Evolutionary conservation across 2,888 invertebrate genomes (phyloP), one percentile per base, ranked within the genome.

Genomic region (Podotricha telesiphe): DNA sequence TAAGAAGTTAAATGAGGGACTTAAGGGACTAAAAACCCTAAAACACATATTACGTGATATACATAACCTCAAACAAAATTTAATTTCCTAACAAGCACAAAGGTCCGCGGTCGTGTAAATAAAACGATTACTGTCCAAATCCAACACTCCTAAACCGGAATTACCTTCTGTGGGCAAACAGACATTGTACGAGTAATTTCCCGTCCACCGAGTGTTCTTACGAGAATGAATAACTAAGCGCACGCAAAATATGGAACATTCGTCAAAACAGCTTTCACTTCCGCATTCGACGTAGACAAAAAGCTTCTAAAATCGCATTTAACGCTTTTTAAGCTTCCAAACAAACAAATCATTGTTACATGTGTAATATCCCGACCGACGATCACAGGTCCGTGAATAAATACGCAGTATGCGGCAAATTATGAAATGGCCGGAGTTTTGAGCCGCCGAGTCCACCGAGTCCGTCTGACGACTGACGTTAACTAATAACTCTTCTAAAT

Each of bases 311-410:
- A 28, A 8, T 59, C n/a, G 15, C 10, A 22, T 45, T 59, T 59
- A 45, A 59, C 45, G 28, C 45, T 59, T 59, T 59, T 59, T 59
- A 47, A 59, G 59, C 59, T 45, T 59, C n/a, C n/a, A 45, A 58
- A 45, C 22, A 59, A 59, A 59, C 59, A 59, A 28, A 59, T 59
- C 45, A 45, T 59, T 59, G 28, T 59, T 37, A 87, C 88, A 89
- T 87, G 88, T 88, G 91, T 89, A 89, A 89, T 88, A 86, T 86
- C 80, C 84, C 82, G 86, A 86, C 86, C 86, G 86, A 86, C 87
- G 82, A 85, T 80, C 79, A 37, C 80, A 78, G 74, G 81, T 79
- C 82, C 78, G 78, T 91, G 88, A 91, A 89, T 91, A 89, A 91
- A 89, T 89, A 86, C 89, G 86, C 82, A 79, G 79, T 78, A 75